Evolutionary conservation across 2,888 invertebrate species (phyloP).

Genomic region (Lottia gigantea): DNA sequence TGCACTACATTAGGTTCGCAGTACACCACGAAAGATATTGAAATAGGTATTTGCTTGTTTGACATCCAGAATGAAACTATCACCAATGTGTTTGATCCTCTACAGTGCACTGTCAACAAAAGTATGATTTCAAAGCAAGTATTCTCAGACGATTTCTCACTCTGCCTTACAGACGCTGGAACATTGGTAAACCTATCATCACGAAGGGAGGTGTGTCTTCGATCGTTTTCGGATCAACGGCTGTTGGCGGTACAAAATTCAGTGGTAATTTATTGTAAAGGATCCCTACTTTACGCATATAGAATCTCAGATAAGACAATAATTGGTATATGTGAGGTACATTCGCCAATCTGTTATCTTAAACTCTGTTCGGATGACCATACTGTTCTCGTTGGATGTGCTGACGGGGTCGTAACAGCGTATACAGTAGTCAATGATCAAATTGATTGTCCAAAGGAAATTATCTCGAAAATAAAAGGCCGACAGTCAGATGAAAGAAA

Average conservation of each 20-base stretch:
- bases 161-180: conserved; percentile 42
- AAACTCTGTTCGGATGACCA: conserved; percentile 57
- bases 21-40: not conserved
- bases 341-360: conserved; percentile 51
- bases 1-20: conserved; percentile 14
- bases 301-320: conserved; percentile 48
- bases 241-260: conserved; percentile 51
- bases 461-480: conserved; percentile 36
- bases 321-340: conserved; percentile 57
- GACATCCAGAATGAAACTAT: conserved; percentile 58
- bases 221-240: conserved; percentile 35
- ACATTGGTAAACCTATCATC: not conserved
- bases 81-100: conserved; percentile 54
- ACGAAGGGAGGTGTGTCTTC: not conserved
- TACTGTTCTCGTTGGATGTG: conserved; percentile 62
- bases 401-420: conserved; percentile 59
- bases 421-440: conserved; percentile 59
- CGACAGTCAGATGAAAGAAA: conserved; percentile 27
- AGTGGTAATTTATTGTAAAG: conserved; percentile 51
- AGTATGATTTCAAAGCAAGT: conserved; percentile 37
- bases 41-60: conserved; percentile 52
- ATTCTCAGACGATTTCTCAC: conserved; percentile 52
- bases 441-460: conserved; percentile 32
- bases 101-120: conserved; percentile 45
- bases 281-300: conserved; percentile 41